Evolutionary conservation across 2,888 invertebrate species (phyloP).

Genomic region (Pristionchus arcanus): DNA sequence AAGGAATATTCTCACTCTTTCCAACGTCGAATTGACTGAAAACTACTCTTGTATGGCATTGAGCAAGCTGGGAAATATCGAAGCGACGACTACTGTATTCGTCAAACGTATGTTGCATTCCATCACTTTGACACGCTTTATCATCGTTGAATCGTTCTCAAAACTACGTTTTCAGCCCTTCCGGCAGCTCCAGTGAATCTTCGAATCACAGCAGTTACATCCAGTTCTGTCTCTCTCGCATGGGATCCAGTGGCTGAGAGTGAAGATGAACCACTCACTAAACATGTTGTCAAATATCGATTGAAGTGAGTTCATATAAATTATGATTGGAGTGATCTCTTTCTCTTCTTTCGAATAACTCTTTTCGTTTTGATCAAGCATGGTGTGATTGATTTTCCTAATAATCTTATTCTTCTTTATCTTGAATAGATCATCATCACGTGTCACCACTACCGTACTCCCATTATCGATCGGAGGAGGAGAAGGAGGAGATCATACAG

Average conservation of each 20-base stretch:
- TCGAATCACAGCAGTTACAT: slow-evolving; percentile 92
- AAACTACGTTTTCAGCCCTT: slow-evolving; percentile 85
- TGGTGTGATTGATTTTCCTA: slow-evolving; percentile 44
- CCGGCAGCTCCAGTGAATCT: slow-evolving; percentile 93
- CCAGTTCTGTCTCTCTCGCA: slow-evolving; percentile 91
- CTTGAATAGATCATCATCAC: slow-evolving; percentile 24
- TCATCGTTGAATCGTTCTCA: background rate
- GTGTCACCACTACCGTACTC: slow-evolving; percentile 26
- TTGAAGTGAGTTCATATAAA: slow-evolving; percentile 86
- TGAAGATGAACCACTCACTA: slow-evolving; percentile 86
- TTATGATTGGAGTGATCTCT: background rate
- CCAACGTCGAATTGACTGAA: slow-evolving; percentile 90
- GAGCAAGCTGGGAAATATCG: slow-evolving; percentile 93
- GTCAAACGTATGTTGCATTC: slow-evolving; percentile 88
- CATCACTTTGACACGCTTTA: background rate
- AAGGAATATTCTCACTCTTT: slow-evolving; percentile 90
- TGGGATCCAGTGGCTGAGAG: slow-evolving; percentile 90
- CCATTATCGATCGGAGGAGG: slow-evolving; percentile 56
- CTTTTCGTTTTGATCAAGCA: slow-evolving; percentile 46
- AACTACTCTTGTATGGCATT: slow-evolving; percentile 98
- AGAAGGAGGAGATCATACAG: slow-evolving; percentile 44
- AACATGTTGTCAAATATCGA: slow-evolving; percentile 97
- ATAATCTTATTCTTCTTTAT: slow-evolving; percentile 18
- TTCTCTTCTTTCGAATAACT: background rate
- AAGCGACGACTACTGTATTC: slow-evolving; percentile 90